Evolutionary conservation across 2,888 invertebrate genomes (phyloP), one percentile per base, ranked within the genome.

Genomic region (Megaustenia siamemsis): DNA sequence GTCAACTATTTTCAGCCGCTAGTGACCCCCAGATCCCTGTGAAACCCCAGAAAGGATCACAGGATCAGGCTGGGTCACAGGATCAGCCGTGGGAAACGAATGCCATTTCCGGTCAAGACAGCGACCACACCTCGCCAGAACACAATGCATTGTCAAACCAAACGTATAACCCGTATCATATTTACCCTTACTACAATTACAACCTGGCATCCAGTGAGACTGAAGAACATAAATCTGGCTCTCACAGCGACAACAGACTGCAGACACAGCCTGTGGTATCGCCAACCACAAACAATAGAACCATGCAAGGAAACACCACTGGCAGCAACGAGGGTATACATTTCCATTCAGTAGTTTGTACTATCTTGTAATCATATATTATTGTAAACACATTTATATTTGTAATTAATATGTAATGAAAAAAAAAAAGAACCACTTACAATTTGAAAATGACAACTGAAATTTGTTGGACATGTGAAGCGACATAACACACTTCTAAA

Each of bases 171-270:
- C 78, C 40, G 2, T 18, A 78, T 21, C 66, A 60, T 78, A 78
- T 78, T 40, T 78, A 63, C 32, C 78, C 78, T 2, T 12, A 63
- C 66, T 78, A 78, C 63, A 78, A 78, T 66, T 78, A 78, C 45
- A 78, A 78, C 45, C 24, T 12, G 0, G 40, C 18, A 40, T 0
- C 38, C 18, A 43, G 12, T 4, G 28, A 43, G 43, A 63, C 12
- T 6, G 43, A 60, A 18, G n/a, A 21, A 32, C 28, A 78, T 1
- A 66, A 1, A 28, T 40, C 78, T 78, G 63, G 43, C 78, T 40
- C 60, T 4, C 0, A 1, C 28, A 66, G 6, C 38, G 15, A 12
- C 40, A 38, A 45, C 40, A n/a, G n/a, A 28, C 43, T 40, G 38
- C 56, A 76, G 15, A 40, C 15, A 0, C 77, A 53, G 15, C 35